phyloP scores from a whole-genome alignment of 2,113 vertebrate species.

The Polyodon spathula region DNA sequence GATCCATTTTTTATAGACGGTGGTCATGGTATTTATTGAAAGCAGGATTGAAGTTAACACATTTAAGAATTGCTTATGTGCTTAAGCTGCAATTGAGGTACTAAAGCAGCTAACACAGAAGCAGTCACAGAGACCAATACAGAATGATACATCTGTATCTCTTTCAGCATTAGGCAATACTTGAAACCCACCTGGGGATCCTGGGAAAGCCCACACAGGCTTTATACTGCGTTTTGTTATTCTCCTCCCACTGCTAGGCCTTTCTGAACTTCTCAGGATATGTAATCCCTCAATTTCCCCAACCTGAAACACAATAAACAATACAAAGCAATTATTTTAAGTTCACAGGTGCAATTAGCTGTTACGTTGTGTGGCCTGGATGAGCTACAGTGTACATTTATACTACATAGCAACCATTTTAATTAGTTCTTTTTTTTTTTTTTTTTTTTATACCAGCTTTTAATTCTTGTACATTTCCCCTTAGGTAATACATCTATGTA shows the following conservation, averaged over 20 bases:
- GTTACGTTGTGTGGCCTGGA: constrained; percentile 19
- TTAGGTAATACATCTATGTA: too few relatives aligned
- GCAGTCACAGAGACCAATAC: constrained; percentile 31
- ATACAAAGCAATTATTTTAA: constrained; percentile 50
- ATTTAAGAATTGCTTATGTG: not conserved
- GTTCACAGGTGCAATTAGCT: constrained; percentile 44
- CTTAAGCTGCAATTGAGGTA: not conserved
- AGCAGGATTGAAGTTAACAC: not conserved
- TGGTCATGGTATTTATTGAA: constrained; percentile 1
- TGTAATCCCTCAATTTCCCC: constrained; percentile 57
- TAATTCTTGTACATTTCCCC: too few relatives aligned
- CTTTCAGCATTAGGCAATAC: constrained; percentile 61
- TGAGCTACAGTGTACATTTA: too few relatives aligned
- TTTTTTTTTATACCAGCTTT: too few relatives aligned
- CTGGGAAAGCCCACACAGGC: constrained; percentile 56
- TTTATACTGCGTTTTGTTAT: constrained; percentile 51
- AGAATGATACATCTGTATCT: constrained; percentile 54
- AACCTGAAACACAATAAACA: constrained; percentile 64
- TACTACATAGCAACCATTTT: too few relatives aligned
- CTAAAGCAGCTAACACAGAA: not conserved
- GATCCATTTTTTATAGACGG: too few relatives aligned
- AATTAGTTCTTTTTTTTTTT: too few relatives aligned
- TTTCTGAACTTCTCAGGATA: constrained; percentile 50
- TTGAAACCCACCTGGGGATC: constrained; percentile 77
- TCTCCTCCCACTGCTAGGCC: constrained; percentile 49